These are phyloP conservation scores for Ciona savignyi DNA, from an alignment of 23 tunicate genomes.

Conservation along the genomic window DNA sequence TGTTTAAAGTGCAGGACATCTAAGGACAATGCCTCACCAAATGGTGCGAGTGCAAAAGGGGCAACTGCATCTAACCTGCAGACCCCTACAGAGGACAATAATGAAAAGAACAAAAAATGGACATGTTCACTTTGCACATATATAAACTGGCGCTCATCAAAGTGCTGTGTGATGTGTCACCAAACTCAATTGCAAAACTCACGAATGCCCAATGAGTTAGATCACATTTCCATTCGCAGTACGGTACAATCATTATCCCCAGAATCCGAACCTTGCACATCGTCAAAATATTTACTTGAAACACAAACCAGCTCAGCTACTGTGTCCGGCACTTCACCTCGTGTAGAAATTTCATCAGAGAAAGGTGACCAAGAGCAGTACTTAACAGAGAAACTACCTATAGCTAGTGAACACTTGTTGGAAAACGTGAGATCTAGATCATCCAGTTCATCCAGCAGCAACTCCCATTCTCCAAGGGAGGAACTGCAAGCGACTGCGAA, in stretches of 20 bases:
- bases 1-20: conserved; percentile 28
- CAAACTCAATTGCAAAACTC: conserved; percentile 2
- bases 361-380: neutral
- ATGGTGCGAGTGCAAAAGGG: neutral
- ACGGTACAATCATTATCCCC: neutral
- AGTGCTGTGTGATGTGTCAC: conserved; percentile 63
- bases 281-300: neutral
- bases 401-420: neutral
- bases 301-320: neutral
- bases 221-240: neutral
- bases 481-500: conserved; percentile 11
- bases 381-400: neutral
- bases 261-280: neutral
- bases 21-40: conserved; percentile 5
- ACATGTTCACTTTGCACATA: conserved; percentile 64
- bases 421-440: conserved; percentile 15
- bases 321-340: neutral
- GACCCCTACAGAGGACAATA: conserved; percentile 1
- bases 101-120: conserved; percentile 49
- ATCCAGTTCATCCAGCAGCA: conserved; percentile 27
- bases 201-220: neutral
- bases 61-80: neutral
- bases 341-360: neutral
- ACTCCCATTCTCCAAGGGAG: conserved; percentile 24
- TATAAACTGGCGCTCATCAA: conserved; percentile 75